These are phyloP conservation scores for Martes martes DNA, from an alignment of 2,113 vertebrate genomes.

Conservation along the genomic window DNA sequence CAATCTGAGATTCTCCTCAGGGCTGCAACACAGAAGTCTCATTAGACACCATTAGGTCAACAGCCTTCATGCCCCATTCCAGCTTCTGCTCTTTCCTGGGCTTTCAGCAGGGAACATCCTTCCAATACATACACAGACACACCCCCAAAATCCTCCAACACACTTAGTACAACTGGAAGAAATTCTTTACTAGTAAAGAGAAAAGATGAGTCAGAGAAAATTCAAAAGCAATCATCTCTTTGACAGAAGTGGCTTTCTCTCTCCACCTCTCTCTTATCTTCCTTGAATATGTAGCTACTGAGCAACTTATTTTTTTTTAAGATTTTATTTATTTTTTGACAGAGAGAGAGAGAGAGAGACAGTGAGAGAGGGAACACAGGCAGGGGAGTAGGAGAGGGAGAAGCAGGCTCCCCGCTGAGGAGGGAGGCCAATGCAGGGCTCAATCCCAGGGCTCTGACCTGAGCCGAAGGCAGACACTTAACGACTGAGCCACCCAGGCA, in stretches of 20 bases:
- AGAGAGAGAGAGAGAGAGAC: too few species aligned
- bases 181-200: background rate
- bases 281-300: background rate
- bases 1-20: background rate
- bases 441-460: too few species aligned
- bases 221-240: background rate
- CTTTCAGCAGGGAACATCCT: background rate
- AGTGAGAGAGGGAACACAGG: too few species aligned
- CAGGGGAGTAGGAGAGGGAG: too few species aligned
- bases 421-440: too few species aligned
- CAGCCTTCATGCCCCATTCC: background rate
- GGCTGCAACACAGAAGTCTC: background rate
- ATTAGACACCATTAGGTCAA: background rate
- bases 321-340: too few species aligned
- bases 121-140: background rate
- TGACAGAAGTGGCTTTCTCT: background rate
- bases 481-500: too few species aligned
- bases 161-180: background rate
- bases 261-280: background rate
- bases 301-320: too few species aligned
- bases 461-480: too few species aligned
- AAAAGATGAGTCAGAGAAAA: slow-evolving; percentile 10
- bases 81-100: background rate
- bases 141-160: background rate
- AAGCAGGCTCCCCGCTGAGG: too few species aligned